These are phyloP conservation scores for Peribatodes rhomboidaria DNA, from an alignment of 2,888 invertebrate genomes.

Conservation along the genomic window DNA sequence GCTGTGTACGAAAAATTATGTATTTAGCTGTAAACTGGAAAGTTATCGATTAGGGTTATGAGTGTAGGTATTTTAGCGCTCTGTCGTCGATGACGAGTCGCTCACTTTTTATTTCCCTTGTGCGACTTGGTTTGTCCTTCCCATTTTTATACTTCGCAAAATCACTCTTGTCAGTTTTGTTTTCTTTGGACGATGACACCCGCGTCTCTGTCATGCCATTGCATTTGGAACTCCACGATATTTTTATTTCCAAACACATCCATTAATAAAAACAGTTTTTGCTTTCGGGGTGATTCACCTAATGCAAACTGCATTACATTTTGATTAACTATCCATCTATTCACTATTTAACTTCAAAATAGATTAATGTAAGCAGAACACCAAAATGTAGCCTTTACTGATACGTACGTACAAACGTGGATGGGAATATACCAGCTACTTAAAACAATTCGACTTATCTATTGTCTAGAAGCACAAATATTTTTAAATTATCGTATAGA, in stretches of 20 bases:
- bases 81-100: constrained; percentile 62
- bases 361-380: constrained; percentile 79
- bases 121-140: constrained; percentile 13
- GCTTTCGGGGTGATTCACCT: constrained; percentile 75
- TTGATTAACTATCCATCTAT: constrained; percentile 57
- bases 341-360: constrained; percentile 63
- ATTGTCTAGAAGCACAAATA: too few relatives aligned
- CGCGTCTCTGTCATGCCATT: background rate
- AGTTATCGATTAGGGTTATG: constrained; percentile 74
- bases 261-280: constrained; percentile 65
- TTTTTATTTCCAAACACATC: constrained; percentile 72
- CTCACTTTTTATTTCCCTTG: constrained; percentile 41
- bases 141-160: constrained; percentile 4
- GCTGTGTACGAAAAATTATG: constrained; percentile 75
- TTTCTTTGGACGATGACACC: constrained; percentile 1
- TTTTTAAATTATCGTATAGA: too few relatives aligned
- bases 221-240: constrained; percentile 6
- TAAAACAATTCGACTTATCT: background rate
- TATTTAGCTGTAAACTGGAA: constrained; percentile 82
- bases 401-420: constrained; percentile 44
- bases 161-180: background rate
- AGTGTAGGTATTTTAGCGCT: constrained; percentile 68
- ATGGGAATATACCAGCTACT: constrained; percentile 38
- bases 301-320: constrained; percentile 53
- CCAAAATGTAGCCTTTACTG: constrained; percentile 79